These are phyloP conservation scores for Linepithema humile DNA, from an alignment of 1,140 invertebrate genomes.

Conservation along the genomic window DNA sequence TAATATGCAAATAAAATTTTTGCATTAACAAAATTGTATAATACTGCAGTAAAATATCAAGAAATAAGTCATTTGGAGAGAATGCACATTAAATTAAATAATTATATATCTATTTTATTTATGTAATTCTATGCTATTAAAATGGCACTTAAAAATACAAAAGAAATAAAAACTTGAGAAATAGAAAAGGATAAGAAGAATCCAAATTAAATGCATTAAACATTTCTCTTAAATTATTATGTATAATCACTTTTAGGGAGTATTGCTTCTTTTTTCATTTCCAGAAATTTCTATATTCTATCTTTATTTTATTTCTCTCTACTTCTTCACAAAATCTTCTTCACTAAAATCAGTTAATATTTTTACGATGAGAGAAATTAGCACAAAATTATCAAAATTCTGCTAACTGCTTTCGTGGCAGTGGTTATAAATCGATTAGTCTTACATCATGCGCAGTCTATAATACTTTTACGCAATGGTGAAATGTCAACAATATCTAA, in stretches of 20 bases:
- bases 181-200: neutral
- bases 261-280: too few relatives aligned
- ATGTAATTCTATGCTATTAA: neutral
- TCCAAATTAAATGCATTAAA: too few relatives aligned
- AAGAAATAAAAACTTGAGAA: conserved; percentile 3
- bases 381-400: neutral
- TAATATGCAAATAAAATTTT: neutral
- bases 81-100: neutral
- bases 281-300: too few relatives aligned
- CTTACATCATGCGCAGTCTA: conserved; percentile 26
- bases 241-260: neutral
- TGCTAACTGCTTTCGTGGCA: conserved; percentile 1
- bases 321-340: too few relatives aligned
- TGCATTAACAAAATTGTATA: neutral
- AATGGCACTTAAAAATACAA: neutral
- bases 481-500: conserved; percentile 43
- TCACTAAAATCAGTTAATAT: neutral
- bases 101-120: neutral
- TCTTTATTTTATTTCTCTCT: too few relatives aligned
- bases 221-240: neutral
- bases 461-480: conserved; percentile 10
- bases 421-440: conserved; percentile 35
- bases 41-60: neutral
- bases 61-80: neutral
- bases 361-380: conserved; percentile 15